Conservation (phyloP, 2,797 vertebrate species). For the Carcharodon carcharias region DNA sequence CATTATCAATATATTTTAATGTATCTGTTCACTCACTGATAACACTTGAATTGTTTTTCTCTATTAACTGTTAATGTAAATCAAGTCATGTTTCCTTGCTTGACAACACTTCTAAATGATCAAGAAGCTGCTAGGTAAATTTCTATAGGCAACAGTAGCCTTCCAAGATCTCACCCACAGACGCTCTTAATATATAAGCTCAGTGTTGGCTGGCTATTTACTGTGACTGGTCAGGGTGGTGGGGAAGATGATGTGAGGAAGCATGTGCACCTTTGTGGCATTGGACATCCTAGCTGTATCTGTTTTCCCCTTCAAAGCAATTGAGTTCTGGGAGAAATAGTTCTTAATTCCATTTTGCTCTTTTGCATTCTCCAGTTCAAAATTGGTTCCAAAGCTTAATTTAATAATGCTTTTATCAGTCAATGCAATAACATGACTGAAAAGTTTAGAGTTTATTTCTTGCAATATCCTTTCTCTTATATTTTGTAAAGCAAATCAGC, state of each 20-base stretch:
- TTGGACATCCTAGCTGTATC: neutral
- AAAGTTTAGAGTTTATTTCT: slow-evolving; percentile 11
- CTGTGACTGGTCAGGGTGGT: neutral
- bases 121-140: neutral
- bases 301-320: neutral
- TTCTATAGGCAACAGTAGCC: neutral
- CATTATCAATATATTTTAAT: neutral
- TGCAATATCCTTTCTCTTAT: neutral
- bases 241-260: neutral
- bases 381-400: neutral
- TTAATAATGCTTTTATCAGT: neutral
- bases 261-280: neutral
- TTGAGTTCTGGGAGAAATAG: neutral
- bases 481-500: neutral
- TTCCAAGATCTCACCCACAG: neutral
- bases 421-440: neutral
- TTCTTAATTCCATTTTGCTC: neutral
- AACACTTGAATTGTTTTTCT: neutral
- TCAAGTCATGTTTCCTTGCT: neutral
- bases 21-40: neutral
- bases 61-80: neutral
- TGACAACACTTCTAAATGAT: neutral
- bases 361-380: neutral
- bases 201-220: neutral
- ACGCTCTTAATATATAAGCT: neutral